Evolutionary conservation across 1,140 invertebrate species (phyloP).

Genomic region (Acromyrmex echinatior): DNA sequence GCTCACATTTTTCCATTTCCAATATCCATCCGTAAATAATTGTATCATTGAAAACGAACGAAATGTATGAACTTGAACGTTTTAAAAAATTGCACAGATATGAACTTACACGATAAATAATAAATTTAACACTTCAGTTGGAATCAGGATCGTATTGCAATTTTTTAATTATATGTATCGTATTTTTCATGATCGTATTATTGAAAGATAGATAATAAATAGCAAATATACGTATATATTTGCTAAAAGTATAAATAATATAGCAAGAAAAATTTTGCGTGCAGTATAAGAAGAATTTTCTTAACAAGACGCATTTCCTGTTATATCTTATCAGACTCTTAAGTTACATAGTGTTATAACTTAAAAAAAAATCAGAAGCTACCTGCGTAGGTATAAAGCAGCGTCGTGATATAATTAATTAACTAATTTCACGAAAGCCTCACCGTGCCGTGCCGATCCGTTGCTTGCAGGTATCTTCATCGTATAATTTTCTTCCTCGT

Average conservation of each 20-base stretch:
- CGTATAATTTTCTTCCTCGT: slow-evolving; percentile 85
- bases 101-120: background rate
- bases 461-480: slow-evolving; percentile 81
- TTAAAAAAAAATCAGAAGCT: slow-evolving; percentile 19
- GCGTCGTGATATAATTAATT: slow-evolving; percentile 49
- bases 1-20: slow-evolving; percentile 47
- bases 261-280: background rate
- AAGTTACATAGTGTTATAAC: background rate
- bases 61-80: slow-evolving; percentile 22
- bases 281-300: background rate
- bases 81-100: slow-evolving; percentile 11
- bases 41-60: slow-evolving; percentile 27
- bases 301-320: background rate
- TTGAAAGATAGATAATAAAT: slow-evolving; percentile 21
- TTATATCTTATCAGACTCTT: background rate
- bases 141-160: background rate
- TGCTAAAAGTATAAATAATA: background rate
- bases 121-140: slow-evolving; percentile 3
- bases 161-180: slow-evolving; percentile 4
- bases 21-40: slow-evolving; percentile 49
- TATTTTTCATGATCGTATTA: background rate
- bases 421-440: slow-evolving; percentile 75
- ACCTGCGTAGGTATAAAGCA: background rate
- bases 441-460: slow-evolving; percentile 81
- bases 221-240: background rate